These are phyloP conservation scores for Menura novaehollandiae DNA, from an alignment of 2,113 vertebrate species.

Conservation along the genomic window DNA sequence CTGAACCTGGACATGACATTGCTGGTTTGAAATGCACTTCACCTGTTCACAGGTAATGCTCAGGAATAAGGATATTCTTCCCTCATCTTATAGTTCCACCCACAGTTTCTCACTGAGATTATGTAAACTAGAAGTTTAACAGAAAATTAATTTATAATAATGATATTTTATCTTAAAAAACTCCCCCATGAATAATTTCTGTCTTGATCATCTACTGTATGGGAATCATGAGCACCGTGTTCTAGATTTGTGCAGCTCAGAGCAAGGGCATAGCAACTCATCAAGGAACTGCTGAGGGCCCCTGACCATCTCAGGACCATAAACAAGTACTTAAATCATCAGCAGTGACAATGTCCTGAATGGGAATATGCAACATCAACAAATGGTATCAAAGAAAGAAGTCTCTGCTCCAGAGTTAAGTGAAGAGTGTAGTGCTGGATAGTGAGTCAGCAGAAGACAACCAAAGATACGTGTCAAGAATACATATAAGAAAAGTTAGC, in stretches of 20 bases:
- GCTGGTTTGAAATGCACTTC: neutral
- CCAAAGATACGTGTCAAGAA: neutral
- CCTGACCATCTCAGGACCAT: neutral
- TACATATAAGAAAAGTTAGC: neutral
- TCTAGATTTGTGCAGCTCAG: neutral
- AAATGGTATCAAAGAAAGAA: neutral
- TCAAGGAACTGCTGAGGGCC: neutral
- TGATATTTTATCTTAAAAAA: neutral
- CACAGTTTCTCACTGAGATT: neutral
- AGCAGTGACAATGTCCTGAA: neutral
- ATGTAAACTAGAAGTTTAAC: neutral
- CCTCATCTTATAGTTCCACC: neutral
- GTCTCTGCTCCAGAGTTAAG: neutral
- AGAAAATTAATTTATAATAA: neutral
- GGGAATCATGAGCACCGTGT: neutral
- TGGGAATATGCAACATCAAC: neutral
- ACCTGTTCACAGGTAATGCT: neutral
- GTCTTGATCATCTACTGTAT: neutral
- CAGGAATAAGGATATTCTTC: neutral
- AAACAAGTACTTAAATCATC: neutral
- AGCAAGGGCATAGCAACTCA: neutral
- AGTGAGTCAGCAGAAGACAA: neutral
- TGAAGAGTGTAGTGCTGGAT: neutral
- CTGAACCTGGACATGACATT: neutral
- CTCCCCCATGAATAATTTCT: accelerated